Evolutionary conservation across 2,888 invertebrate species (phyloP).

Genomic region (Volucella zonaria): DNA sequence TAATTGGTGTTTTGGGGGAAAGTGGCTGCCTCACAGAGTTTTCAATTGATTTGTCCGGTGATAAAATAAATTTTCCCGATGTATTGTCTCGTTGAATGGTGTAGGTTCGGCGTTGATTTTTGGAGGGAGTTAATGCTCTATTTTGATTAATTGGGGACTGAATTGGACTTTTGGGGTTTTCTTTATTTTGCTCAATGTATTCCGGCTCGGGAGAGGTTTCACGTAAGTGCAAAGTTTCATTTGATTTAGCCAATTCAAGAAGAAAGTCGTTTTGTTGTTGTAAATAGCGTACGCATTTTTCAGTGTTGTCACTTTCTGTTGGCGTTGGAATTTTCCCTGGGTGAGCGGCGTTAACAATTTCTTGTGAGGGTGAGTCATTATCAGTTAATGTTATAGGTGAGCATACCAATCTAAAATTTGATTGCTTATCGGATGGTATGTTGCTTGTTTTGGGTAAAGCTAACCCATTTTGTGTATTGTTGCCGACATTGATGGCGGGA

Average conservation of each 20-base stretch:
- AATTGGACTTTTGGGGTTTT: background rate
- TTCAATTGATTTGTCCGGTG: constrained; percentile 25
- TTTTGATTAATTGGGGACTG: background rate
- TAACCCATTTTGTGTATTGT: background rate
- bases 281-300: constrained; percentile 14
- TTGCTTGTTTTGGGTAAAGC: background rate
- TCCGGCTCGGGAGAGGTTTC: background rate
- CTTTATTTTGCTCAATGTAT: background rate
- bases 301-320: background rate
- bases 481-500: background rate
- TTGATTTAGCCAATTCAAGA: background rate
- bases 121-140: background rate
- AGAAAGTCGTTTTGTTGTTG: constrained; percentile 43
- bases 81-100: constrained; percentile 37
- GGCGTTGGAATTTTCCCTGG: background rate
- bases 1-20: constrained; percentile 5
- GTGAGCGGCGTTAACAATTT: background rate
- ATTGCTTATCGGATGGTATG: background rate
- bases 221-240: background rate
- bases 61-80: constrained; percentile 23
- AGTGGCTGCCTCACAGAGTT: background rate
- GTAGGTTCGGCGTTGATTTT: constrained; percentile 33
- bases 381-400: constrained; percentile 50
- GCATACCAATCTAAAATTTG: background rate
- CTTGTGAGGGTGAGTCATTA: constrained; percentile 4